These are phyloP conservation scores for Lymantria monacha DNA, from an alignment of 2,888 invertebrate species.

Conservation along the genomic window DNA sequence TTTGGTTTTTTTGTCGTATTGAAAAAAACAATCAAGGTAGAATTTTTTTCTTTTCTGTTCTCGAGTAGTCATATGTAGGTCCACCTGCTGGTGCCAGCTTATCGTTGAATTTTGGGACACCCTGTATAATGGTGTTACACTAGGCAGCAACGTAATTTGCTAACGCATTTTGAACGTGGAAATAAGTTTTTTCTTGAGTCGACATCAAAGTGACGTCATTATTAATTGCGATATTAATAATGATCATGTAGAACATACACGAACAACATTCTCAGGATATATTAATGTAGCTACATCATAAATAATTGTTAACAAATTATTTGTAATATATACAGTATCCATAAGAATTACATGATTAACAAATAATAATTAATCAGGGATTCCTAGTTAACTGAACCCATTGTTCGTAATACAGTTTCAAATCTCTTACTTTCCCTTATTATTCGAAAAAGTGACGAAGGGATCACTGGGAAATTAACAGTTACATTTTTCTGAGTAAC, in stretches of 20 bases:
- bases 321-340: constrained; percentile 7
- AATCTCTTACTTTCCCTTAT: too few species aligned
- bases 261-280: constrained; percentile 46
- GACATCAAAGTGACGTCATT: constrained; percentile 60
- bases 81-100: too few species aligned
- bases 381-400: too few species aligned
- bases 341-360: constrained; percentile 31
- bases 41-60: too few species aligned
- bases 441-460: too few species aligned
- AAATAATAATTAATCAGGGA: not conserved
- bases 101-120: too few species aligned
- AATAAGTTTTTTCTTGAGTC: constrained; percentile 44
- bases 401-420: too few species aligned
- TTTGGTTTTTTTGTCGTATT: too few species aligned
- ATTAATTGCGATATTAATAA: constrained; percentile 42
- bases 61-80: too few species aligned
- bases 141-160: constrained; percentile 41
- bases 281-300: constrained; percentile 32
- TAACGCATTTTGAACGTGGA: constrained; percentile 51
- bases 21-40: too few species aligned
- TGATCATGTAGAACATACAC: constrained; percentile 35
- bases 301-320: constrained; percentile 30
- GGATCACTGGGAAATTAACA: too few species aligned
- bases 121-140: constrained; percentile 56
- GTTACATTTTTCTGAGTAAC: too few species aligned